Evolutionary conservation across 2,888 invertebrate genomes (phyloP), one percentile per base, ranked within the genome.

Genomic region (Cyaniris semiargus): DNA sequence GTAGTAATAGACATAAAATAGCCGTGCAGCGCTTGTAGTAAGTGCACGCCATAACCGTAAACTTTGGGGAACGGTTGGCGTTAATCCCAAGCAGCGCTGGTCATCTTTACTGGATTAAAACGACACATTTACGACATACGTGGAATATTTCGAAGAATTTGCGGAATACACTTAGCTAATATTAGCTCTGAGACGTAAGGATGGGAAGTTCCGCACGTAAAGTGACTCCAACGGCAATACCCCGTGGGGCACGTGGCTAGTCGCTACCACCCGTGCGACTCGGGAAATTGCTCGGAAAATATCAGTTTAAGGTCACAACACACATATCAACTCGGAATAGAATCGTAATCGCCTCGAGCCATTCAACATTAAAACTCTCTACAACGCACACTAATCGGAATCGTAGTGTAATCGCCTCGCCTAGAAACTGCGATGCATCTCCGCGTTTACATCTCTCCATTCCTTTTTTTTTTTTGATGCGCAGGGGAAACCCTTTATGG

Each of bases 31-130:
- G 85, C 83, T 84, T 85, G 84, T 85, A 84, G 86, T 86, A 85
- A 88, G 85, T 86, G 87, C 85, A 85, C 81, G 86, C 85, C 85
- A 88, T 89, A 88, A 89, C 83, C 81, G 79, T 83, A 83, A 83
- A 83, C 77, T 81, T 78, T 77, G 79, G 78, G 76, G 77, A 80
- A 78, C 79, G 79, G 77, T 80, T 80, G 81, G 81, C 81, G 81
- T 81, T 83, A 81, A 83, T 81, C 81, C 82, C 79, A 80, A 34
- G 44, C 53, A n/a, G 60, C 75, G 75, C 77, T 71, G 71, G 71
- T 77, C 77, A 78, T 77, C 78, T 70, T 78, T 75, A 76, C 77
- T 76, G 77, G 78, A 78, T 78, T 78, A 76, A 77, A 76, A 76
- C 76, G 75, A 58, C 27, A 74, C 78, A 78, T 78, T 77, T 74